Evolutionary conservation across 2,888 invertebrate species (phyloP).

Genomic region (Toxonevra muliebris): DNA sequence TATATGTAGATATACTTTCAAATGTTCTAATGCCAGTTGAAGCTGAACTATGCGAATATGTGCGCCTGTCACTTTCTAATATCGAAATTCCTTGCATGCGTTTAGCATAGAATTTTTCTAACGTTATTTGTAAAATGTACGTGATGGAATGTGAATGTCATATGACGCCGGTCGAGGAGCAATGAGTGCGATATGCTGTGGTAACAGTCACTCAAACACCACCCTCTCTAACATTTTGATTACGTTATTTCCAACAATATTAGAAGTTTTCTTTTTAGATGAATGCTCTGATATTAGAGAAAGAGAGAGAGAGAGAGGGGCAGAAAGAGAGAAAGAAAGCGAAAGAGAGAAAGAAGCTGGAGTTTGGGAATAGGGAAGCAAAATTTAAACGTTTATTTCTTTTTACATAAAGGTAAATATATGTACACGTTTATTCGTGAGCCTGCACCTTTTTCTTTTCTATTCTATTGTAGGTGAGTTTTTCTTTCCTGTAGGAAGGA

Average conservation of each 20-base stretch:
- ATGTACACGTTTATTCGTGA: too few relatives aligned
- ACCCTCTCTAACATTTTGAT: too few relatives aligned
- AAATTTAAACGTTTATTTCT: neutral
- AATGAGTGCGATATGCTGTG: neutral
- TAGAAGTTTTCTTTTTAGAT: neutral
- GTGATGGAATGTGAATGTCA: constrained; percentile 6
- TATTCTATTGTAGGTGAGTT: too few relatives aligned
- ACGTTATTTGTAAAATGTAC: constrained; percentile 32
- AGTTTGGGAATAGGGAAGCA: constrained; percentile 7
- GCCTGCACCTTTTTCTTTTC: too few relatives aligned
- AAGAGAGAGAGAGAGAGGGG: neutral
- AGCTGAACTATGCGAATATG: constrained; percentile 38
- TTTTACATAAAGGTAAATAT: too few relatives aligned
- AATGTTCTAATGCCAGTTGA: constrained; percentile 55
- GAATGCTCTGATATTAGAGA: too few relatives aligned
- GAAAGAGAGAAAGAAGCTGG: neutral
- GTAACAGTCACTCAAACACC: neutral
- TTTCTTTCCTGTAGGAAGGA: too few relatives aligned
- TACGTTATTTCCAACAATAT: too few relatives aligned
- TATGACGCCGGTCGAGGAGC: neutral
- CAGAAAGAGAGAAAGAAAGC: neutral
- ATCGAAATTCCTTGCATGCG: constrained; percentile 61
- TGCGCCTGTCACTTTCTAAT: constrained; percentile 61
- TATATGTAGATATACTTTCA: constrained; percentile 10
- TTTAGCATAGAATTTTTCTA: constrained; percentile 58